Evolutionary conservation across 2,888 invertebrate species (phyloP), one percentile per base, ranked within the genome.

Genomic region (Carabus problematicus): DNA sequence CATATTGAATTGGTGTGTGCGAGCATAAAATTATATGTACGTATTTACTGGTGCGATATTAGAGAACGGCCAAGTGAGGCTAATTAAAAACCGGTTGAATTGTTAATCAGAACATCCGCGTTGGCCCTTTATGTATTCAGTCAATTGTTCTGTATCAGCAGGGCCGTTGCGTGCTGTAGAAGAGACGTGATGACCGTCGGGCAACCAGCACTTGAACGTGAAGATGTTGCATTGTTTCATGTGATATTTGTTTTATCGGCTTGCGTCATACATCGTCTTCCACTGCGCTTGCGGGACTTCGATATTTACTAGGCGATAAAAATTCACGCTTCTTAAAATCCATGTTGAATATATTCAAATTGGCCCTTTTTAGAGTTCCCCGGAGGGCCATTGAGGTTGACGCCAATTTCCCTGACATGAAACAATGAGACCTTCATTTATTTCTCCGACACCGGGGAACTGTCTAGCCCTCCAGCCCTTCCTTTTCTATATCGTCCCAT

Each of bases 311-410:
- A 75, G 78, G 79, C 80, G 79, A 80, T 81, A 82, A 82, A 81
- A 82, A 82, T 82, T 81, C 81, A 80, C 81, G 81, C 81, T 80
- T 81, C 81, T 82, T 82, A 83, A 84, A 84, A 84, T 84, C 83
- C 83, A 83, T 83, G 83, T 83, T 81, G 82, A 81, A 84, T 83
- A 84, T 84, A 84, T 84, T 84, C 83, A 84, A 83, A 84, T 82
- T 82, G 82, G 82, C 80, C 81, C 81, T 81, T 81, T 82, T 83
- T 81, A 82, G 77, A 75, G 78, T 78, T 79, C 82, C 79, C 81
- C 66, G 43, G 78, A 80, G 82, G 75, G 76, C 81, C 79, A 81
- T 83, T 83, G 82, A 81, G 83, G 82, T 83, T 83, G 83, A 82
- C 83, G 82, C 80, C 82, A 83, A 83, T 83, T 83, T 83, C 81